Evolutionary conservation across 2,888 invertebrate species (phyloP).

Genomic region (Ochropacha duplaris): DNA sequence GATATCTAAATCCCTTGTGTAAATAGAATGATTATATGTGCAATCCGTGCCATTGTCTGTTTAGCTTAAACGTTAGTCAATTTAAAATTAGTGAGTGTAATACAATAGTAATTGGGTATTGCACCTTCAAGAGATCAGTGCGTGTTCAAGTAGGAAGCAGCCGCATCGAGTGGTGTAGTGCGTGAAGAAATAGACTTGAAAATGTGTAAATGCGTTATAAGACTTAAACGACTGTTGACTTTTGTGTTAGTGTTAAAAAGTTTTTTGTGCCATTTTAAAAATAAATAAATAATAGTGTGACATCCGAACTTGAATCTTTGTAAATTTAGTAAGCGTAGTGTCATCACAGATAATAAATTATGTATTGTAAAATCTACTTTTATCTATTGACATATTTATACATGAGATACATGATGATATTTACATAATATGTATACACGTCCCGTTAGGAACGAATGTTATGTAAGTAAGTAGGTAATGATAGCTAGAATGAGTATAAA

Average conservation of each 20-base stretch:
- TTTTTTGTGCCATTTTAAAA: constrained; percentile 83
- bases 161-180: constrained; percentile 40
- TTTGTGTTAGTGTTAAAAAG: constrained; percentile 81
- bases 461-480: constrained; percentile 77
- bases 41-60: constrained; percentile 83
- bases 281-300: constrained; percentile 77
- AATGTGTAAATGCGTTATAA: constrained; percentile 62
- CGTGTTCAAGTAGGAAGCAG: constrained; percentile 16
- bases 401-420: constrained; percentile 75
- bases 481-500: constrained; percentile 77
- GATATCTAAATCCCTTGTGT: constrained; percentile 71
- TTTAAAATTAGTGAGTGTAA: constrained; percentile 61
- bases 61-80: constrained; percentile 78
- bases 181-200: constrained; percentile 42
- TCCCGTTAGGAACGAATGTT: constrained; percentile 83
- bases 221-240: constrained; percentile 75
- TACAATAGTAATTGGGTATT: constrained; percentile 34
- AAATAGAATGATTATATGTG: constrained; percentile 74
- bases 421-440: constrained; percentile 83
- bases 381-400: constrained; percentile 81
- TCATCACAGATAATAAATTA: constrained; percentile 78
- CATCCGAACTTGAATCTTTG: constrained; percentile 83
- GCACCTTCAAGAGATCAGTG: constrained; percentile 30
- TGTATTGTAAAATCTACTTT: constrained; percentile 75
- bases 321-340: constrained; percentile 74